Conservation (phyloP, 2,797 vertebrate species). For the Siniperca undulata region DNA sequence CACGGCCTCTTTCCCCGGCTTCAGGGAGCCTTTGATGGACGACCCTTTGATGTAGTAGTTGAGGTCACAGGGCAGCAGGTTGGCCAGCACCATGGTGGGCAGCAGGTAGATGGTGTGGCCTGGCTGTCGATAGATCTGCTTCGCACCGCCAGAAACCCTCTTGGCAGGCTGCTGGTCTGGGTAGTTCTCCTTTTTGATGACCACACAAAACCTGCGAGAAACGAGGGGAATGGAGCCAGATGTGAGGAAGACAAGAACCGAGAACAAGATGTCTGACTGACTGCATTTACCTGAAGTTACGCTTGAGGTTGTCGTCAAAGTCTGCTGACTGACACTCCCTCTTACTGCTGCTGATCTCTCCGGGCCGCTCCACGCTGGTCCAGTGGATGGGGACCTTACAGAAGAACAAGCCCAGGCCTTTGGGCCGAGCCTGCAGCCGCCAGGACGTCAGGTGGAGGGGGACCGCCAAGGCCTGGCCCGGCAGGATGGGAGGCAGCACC, state of each 20-base stretch:
- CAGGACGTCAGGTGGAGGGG: slow-evolving; percentile 97
- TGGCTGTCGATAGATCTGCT: slow-evolving; percentile 96
- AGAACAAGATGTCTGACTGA: not conserved
- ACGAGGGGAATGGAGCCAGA: not conserved
- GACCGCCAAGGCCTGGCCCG: slow-evolving; percentile 91
- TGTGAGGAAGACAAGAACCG: not conserved
- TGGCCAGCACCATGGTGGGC: slow-evolving; percentile 94
- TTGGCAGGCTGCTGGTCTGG: slow-evolving; percentile 95
- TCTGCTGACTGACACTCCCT: slow-evolving; percentile 95
- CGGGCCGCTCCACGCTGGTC: slow-evolving; percentile 92
- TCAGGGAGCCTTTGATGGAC: slow-evolving; percentile 90
- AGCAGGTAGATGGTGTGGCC: slow-evolving; percentile 95
- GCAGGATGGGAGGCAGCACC: slow-evolving; percentile 93
- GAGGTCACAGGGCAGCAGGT: slow-evolving; percentile 95
- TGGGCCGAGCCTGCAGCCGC: slow-evolving; percentile 95
- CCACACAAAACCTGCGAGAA: slow-evolving; percentile 91
- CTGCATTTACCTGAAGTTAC: slow-evolving; percentile 90
- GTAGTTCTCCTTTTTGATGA: slow-evolving; percentile 97
- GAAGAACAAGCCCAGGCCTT: slow-evolving; percentile 95
- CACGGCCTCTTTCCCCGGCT: slow-evolving; percentile 93
- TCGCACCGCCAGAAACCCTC: slow-evolving; percentile 89
- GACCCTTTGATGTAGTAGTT: slow-evolving; percentile 94
- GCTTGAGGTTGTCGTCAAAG: slow-evolving; percentile 88
- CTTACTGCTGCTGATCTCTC: slow-evolving; percentile 93
- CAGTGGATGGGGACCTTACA: slow-evolving; percentile 97